Conservation (phyloP, 2,888 invertebrate species). For the Rotaria sp. region DNA sequence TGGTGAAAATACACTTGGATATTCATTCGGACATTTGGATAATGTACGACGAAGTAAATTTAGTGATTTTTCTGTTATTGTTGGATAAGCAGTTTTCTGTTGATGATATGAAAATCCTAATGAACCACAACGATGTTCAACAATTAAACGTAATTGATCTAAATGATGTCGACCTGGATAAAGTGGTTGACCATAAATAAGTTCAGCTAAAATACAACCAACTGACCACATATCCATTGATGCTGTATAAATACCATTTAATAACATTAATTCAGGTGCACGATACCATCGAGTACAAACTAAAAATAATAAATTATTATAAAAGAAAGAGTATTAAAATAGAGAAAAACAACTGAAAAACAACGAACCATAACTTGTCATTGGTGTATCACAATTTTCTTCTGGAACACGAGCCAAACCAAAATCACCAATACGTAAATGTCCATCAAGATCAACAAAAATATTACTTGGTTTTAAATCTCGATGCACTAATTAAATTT, state of each 20-base stretch:
- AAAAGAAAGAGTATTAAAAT: neutral
- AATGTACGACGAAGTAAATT: neutral
- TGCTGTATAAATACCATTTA: constrained; percentile 36
- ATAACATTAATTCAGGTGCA: constrained; percentile 42
- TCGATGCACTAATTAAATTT: constrained; percentile 76
- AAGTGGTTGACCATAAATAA: constrained; percentile 41
- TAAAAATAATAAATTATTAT: neutral
- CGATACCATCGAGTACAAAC: constrained; percentile 42
- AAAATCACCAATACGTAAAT: constrained; percentile 94
- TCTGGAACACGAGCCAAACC: constrained; percentile 78
- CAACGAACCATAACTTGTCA: neutral
- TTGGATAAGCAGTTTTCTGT: neutral
- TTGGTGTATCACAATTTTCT: constrained; percentile 21
- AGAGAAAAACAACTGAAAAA: too few relatives aligned
- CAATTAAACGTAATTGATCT: neutral
- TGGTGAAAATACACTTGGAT: neutral
- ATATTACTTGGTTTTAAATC: constrained; percentile 83
- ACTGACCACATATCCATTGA: constrained; percentile 43
- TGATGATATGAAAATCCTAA: neutral
- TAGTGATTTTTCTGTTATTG: neutral
- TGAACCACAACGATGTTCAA: neutral
- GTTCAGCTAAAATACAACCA: constrained; percentile 44
- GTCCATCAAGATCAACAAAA: constrained; percentile 93
- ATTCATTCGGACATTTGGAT: neutral
- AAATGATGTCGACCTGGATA: constrained; percentile 30